phyloP scores from a whole-genome alignment of 2,888 invertebrate species.

The Candidula unifasciata region DNA sequence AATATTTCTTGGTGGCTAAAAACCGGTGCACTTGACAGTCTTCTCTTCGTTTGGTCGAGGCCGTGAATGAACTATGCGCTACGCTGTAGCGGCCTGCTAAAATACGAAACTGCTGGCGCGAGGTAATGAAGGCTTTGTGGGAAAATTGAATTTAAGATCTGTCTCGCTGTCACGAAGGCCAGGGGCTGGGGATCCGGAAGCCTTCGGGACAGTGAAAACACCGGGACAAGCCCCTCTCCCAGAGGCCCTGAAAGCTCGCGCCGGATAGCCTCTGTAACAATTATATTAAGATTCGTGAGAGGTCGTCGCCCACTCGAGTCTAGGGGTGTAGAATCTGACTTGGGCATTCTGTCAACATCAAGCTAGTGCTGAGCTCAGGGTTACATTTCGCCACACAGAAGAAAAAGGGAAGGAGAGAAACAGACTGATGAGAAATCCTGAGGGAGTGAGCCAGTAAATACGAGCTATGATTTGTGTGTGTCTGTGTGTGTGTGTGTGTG shows the following conservation, averaged over 20 bases:
- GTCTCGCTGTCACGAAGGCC: slow-evolving; percentile 26
- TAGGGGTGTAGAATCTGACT: neutral
- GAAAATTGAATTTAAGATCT: slow-evolving; percentile 43
- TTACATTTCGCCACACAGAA: neutral
- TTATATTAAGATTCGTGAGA: neutral
- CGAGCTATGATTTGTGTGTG: too few relatives aligned
- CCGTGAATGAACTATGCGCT: neutral
- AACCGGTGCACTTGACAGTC: slow-evolving; percentile 21
- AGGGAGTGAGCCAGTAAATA: neutral
- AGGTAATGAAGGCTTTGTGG: slow-evolving; percentile 42
- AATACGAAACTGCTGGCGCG: neutral
- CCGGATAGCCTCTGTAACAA: neutral
- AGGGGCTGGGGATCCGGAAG: slow-evolving; percentile 14
- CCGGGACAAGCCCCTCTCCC: neutral
- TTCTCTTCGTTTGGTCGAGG: neutral
- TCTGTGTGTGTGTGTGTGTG: too few relatives aligned
- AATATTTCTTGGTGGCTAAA: neutral
- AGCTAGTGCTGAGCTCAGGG: neutral
- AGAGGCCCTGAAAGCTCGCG: neutral
- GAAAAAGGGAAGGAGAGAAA: neutral
- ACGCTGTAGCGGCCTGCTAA: neutral
- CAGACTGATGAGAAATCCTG: neutral
- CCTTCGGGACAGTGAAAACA: neutral
- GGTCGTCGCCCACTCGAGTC: neutral
- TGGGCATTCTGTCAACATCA: slow-evolving; percentile 10